These are phyloP conservation scores for Steinernema hermaphroditum DNA, from an alignment of 2,888 invertebrate genomes.

Conservation along the genomic window DNA sequence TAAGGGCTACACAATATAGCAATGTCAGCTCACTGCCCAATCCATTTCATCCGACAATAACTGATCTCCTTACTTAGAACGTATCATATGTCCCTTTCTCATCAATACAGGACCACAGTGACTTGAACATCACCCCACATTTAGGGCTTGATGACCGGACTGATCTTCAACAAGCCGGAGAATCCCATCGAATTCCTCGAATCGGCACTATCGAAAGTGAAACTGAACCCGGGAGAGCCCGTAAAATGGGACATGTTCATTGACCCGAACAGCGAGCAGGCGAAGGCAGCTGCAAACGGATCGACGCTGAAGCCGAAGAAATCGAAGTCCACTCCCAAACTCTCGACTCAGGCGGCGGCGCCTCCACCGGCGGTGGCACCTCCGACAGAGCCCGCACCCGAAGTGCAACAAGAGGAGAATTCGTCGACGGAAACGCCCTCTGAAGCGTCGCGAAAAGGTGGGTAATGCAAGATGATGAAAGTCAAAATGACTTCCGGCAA, in stretches of 20 bases:
- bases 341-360: not conserved
- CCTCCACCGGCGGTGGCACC: not conserved
- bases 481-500: conserved; percentile 26
- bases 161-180: conserved; percentile 70
- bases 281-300: not conserved
- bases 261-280: conserved; percentile 32
- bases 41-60: too few species aligned
- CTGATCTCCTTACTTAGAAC: too few species aligned
- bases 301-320: not conserved
- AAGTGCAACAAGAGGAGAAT: not conserved
- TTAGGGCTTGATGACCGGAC: conserved; percentile 70
- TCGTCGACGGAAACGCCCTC: conserved; percentile 1
- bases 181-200: conserved; percentile 67
- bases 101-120: too few species aligned
- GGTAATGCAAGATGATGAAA: conserved; percentile 33
- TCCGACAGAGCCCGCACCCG: not conserved
- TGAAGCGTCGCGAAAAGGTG: conserved; percentile 17
- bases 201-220: conserved; percentile 44
- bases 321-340: not conserved
- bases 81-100: too few species aligned
- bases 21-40: too few species aligned
- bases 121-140: too few species aligned
- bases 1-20: too few species aligned
- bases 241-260: conserved; percentile 49
- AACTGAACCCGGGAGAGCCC: conserved; percentile 41